phyloP scores from a whole-genome alignment of 2,113 vertebrate species.

The Cochlearius cochlearius region DNA sequence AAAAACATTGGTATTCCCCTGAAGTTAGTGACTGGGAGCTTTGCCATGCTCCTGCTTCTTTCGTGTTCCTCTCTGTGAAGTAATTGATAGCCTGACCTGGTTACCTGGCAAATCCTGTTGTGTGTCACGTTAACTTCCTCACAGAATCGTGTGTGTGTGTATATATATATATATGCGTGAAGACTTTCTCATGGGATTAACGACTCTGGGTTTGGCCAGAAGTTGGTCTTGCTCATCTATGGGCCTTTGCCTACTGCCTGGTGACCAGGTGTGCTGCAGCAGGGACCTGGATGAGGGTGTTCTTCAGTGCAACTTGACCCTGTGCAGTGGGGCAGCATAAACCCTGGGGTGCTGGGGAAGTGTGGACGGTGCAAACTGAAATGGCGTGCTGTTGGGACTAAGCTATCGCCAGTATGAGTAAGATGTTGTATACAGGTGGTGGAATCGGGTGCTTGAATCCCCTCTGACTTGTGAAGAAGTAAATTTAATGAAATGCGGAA shows the following conservation, averaged over 20 bases:
- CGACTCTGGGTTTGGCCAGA: not conserved
- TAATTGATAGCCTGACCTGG: not conserved
- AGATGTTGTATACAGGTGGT: not conserved
- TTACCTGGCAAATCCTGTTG: not conserved
- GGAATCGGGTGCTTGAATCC: not conserved
- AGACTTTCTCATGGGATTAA: not conserved
- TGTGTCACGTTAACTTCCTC: not conserved
- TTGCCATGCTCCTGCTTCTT: not conserved
- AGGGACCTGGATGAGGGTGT: not conserved
- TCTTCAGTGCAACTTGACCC: fast-evolving
- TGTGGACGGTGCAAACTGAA: not conserved
- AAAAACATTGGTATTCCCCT: not conserved
- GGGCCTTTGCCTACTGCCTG: not conserved
- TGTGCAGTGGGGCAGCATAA: not conserved
- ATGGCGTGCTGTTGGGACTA: not conserved
- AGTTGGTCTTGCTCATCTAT: not conserved
- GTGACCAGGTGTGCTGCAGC: not conserved
- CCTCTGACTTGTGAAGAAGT: not conserved
- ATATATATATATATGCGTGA: too few relatives aligned
- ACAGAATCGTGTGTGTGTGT: too few relatives aligned
- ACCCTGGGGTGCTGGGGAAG: not conserved
- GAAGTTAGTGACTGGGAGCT: not conserved
- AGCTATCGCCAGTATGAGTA: too few relatives aligned
- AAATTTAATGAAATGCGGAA: not conserved
- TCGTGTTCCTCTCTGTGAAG: not conserved